Conservation (phyloP, 2,888 invertebrate genomes). For the Schrankia costaestrigalis region DNA sequence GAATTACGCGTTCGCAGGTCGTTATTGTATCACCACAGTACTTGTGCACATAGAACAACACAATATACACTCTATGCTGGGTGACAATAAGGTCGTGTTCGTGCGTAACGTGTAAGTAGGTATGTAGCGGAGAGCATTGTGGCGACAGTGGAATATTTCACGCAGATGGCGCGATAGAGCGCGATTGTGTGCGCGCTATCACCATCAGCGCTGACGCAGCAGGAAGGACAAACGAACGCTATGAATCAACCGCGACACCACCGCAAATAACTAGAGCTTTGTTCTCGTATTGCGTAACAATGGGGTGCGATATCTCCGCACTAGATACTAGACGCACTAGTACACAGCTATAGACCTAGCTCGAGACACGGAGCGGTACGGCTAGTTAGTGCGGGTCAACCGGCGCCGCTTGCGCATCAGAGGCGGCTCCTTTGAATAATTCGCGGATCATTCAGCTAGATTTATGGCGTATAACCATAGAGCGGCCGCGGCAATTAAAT, state of each 20-base stretch:
- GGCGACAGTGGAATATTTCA: slow-evolving; percentile 68
- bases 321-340: too few species aligned
- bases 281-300: slow-evolving; percentile 41
- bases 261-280: slow-evolving; percentile 42
- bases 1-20: slow-evolving; percentile 75
- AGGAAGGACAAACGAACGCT: slow-evolving; percentile 62
- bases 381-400: slow-evolving; percentile 19
- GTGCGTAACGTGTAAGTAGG: slow-evolving; percentile 11
- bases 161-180: slow-evolving; percentile 71
- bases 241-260: slow-evolving; percentile 58
- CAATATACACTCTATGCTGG: slow-evolving; percentile 21
- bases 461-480: slow-evolving; percentile 74
- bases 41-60: background rate
- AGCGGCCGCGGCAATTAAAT: slow-evolving; percentile 66
- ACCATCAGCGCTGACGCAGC: slow-evolving; percentile 50
- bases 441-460: slow-evolving; percentile 66
- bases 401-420: slow-evolving; percentile 6
- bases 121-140: slow-evolving; percentile 41
- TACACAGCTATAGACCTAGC: too few species aligned
- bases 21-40: slow-evolving; percentile 44
- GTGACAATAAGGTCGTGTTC: slow-evolving; percentile 6
- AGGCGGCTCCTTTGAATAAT: slow-evolving; percentile 73
- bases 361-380: slow-evolving; percentile 1
- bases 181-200: slow-evolving; percentile 59
- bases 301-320: slow-evolving; percentile 26